Base-by-base conservation (phyloP, 2,797 vertebrate genomes). In the Rhinatrema bivittatum region DNA sequence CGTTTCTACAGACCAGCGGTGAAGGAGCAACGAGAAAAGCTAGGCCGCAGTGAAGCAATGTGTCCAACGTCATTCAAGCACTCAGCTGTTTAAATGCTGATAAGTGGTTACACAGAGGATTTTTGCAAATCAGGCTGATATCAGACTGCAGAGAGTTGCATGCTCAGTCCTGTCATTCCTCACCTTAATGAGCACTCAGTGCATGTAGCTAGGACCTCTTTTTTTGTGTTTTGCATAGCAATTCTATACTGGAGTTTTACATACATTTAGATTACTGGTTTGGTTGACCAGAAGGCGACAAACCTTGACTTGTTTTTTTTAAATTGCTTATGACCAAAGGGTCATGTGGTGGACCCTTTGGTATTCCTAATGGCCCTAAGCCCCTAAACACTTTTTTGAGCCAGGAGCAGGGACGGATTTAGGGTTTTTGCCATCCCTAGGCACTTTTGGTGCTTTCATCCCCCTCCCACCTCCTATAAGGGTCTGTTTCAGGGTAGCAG, bases 221-320 rank as follows among this genome's bases (percentile, higher is more conserved):
- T 60, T n/a, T 62, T 30, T 2, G 45, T 20, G 32, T 56, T 56
- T 44, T 27, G 39, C 42, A 68, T 36, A 61, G 54, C 39, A 44
- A 61, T 65, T 59, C 52, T 27, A 76, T 71, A 60, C 46, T 36
- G 49, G 55, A 52, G 25, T 53, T 70, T 64, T 70, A 61, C 42
- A 52, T 56, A 61, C 47, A 65, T 58, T 66, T 60, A 72, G 70
- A 76, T 75, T 68, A 53, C 52, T 55, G 39, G 49, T 34, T 20
- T 59, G 52, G 61, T 59, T 75, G 79, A 81, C 56, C 68, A 78
- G 65, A 67, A 62, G 49, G 62, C 67, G 72, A 74, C 64, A 66
- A n/a, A 30, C 57, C 65, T 74, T 63, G 57, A 62, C 59, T 62
- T 70, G 61, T 65, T 70, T 69, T 72, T 70, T 65, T 76, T 50